Conservation (phyloP, 2,113 vertebrate genomes). For the Pelusios castaneus region DNA sequence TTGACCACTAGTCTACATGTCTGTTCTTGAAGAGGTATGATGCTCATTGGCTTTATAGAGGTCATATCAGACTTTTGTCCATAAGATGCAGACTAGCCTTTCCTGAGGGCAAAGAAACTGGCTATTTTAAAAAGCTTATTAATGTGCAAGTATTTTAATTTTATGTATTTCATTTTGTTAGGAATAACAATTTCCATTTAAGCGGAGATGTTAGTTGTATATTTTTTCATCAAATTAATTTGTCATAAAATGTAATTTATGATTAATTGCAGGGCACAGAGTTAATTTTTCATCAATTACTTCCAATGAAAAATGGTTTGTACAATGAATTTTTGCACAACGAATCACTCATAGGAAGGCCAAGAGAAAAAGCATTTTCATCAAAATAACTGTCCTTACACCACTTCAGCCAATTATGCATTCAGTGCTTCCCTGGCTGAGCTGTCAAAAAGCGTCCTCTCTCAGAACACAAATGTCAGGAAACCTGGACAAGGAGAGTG, state of each 20-base stretch:
- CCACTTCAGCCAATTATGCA: neutral
- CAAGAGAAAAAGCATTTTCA: neutral
- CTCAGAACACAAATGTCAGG: neutral
- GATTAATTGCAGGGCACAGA: neutral
- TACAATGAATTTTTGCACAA: neutral
- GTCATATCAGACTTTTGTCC: neutral
- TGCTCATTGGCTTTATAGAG: slow-evolving; percentile 8
- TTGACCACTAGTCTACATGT: neutral
- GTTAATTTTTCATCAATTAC: neutral
- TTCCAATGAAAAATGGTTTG: neutral
- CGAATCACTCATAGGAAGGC: neutral
- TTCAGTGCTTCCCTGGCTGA: neutral
- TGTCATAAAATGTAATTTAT: neutral
- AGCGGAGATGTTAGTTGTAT: neutral
- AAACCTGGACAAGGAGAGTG: neutral
- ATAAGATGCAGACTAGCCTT: neutral
- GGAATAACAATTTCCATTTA: neutral
- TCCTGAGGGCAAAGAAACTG: accelerated
- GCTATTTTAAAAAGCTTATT: neutral
- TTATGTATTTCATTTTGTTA: neutral
- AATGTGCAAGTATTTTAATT: neutral
- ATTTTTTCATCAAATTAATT: neutral
- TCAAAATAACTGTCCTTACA: neutral
- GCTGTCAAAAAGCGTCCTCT: neutral
- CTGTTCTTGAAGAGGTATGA: neutral